These are phyloP conservation scores for human DNA, from an alignment of 2,113 vertebrate genomes.

Conservation along the genomic window DNA sequence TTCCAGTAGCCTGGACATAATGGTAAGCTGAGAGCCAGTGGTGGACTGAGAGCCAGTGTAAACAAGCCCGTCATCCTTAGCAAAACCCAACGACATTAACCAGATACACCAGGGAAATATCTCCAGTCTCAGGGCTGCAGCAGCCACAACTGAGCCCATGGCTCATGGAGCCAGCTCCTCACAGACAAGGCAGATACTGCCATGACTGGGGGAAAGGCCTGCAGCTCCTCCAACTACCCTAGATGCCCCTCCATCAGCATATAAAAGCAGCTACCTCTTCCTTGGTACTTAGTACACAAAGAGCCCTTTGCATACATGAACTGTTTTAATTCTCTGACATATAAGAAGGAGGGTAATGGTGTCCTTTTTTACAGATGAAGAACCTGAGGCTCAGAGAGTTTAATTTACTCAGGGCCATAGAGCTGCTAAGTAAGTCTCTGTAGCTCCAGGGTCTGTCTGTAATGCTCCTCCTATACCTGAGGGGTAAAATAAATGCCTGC, in stretches of 20 bases:
- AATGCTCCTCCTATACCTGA: background rate
- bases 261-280: background rate
- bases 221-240: background rate
- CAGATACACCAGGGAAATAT: conserved; percentile 11
- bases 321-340: background rate
- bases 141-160: background rate
- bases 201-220: rapidly evolving
- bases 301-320: background rate
- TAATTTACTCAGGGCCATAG: background rate
- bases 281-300: background rate
- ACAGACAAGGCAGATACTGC: background rate
- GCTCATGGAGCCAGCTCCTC: background rate
- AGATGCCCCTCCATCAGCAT: background rate
- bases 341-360: background rate
- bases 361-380: background rate
- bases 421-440: background rate
- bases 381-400: background rate
- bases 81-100: conserved; percentile 7
- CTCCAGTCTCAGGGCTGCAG: background rate
- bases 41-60: background rate
- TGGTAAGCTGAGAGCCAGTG: background rate
- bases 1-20: conserved; percentile 38
- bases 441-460: background rate
- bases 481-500: background rate
- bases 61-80: background rate